A percentile compares a stretch with the other conserved stretches of the same genome.
Conservation (phyloP, 2,113 vertebrate species). For the Otis tarda region DNA sequence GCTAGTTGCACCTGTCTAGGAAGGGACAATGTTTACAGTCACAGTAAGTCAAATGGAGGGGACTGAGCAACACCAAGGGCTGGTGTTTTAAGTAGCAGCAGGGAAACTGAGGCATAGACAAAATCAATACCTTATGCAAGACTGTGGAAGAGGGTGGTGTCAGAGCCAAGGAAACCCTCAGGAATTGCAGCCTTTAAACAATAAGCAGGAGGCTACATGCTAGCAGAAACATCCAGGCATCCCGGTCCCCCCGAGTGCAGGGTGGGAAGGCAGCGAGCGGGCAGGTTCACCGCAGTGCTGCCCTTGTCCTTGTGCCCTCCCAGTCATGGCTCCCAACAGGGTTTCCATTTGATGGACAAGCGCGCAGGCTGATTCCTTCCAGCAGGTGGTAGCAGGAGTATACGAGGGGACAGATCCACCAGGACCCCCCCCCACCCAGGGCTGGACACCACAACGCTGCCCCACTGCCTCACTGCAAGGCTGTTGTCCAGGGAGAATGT, state of each 20-base stretch:
- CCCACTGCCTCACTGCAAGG: background rate
- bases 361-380: slow-evolving; percentile 48
- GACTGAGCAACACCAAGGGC: background rate
- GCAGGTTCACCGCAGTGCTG: background rate
- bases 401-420: background rate
- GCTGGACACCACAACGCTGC: fast-evolving
- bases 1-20: background rate
- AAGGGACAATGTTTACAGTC: background rate
- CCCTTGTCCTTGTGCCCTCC: fast-evolving
- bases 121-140: background rate
- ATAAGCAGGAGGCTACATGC: fast-evolving
- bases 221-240: background rate
- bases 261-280: fast-evolving
- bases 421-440: background rate
- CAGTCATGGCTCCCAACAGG: background rate
- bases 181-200: background rate
- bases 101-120: background rate
- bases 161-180: background rate
- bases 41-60: background rate
- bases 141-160: background rate
- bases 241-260: fast-evolving
- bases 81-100: background rate
- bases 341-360: background rate
- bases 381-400: slow-evolving; percentile 61
- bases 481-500: background rate